Evolutionary conservation across 1,140 invertebrate genomes (phyloP).

Genomic region (Holotrichia oblita): DNA sequence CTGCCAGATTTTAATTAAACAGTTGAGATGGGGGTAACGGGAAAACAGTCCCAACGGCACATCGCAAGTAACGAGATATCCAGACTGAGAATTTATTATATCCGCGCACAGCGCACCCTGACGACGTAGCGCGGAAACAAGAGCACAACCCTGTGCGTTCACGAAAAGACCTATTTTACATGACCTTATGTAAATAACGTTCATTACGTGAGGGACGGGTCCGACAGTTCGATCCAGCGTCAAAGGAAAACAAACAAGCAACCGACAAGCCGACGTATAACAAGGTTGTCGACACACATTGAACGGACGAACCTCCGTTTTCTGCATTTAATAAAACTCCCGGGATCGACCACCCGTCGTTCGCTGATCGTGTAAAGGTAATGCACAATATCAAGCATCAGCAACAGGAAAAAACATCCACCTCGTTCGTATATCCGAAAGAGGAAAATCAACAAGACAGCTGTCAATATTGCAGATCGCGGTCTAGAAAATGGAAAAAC

Average conservation of each 20-base stretch:
- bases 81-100: constrained; percentile 14
- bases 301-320: background rate
- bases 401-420: background rate
- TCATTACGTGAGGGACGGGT: constrained; percentile 21
- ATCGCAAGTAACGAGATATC: background rate
- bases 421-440: background rate
- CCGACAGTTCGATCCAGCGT: constrained; percentile 18
- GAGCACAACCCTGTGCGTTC: background rate
- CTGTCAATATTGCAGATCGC: too few species aligned
- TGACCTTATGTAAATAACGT: constrained; percentile 35
- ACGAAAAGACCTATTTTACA: constrained; percentile 29
- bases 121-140: background rate
- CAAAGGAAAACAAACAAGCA: constrained; percentile 32
- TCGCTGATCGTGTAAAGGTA: background rate
- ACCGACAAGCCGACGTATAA: constrained; percentile 1
- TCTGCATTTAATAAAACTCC: constrained; percentile 17
- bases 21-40: background rate
- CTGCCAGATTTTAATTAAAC: constrained; percentile 34
- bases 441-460: background rate
- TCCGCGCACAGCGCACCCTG: background rate
- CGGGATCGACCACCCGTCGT: background rate
- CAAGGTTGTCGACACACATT: background rate
- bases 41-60: background rate
- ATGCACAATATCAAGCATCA: background rate
- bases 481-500: too few species aligned